Evolutionary conservation across 1,140 invertebrate species (phyloP).

Genomic region (Caenorhabditis elegans): DNA sequence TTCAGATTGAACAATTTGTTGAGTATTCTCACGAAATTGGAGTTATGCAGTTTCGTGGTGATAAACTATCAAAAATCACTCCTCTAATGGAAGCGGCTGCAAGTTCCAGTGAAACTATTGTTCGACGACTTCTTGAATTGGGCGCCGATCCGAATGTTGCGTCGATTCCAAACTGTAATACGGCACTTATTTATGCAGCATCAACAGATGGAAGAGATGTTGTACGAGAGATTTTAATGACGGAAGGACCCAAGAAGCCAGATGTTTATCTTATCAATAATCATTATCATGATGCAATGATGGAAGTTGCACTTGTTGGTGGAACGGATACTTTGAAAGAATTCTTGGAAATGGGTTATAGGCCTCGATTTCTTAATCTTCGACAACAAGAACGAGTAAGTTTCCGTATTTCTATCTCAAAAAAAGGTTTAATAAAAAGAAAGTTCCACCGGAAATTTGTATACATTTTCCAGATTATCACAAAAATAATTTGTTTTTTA

Average conservation of each 20-base stretch:
- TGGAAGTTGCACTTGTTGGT: slow-evolving; percentile 94
- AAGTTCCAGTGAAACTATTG: slow-evolving; percentile 89
- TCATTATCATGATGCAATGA: slow-evolving; percentile 96
- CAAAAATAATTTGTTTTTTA: too few relatives aligned
- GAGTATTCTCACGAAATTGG: neutral
- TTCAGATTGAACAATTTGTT: neutral
- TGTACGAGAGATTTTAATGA: slow-evolving; percentile 50
- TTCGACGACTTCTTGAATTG: slow-evolving; percentile 80
- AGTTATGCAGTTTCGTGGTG: neutral
- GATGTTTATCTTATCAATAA: slow-evolving; percentile 74
- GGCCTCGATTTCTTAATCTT: slow-evolving; percentile 81
- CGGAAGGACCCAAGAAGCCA: neutral
- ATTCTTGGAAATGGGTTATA: slow-evolving; percentile 84
- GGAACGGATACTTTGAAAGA: slow-evolving; percentile 86
- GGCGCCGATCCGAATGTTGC: slow-evolving; percentile 95
- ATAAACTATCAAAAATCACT: slow-evolving; percentile 71
- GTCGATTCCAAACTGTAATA: slow-evolving; percentile 93
- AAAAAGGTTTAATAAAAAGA: slow-evolving; percentile 73
- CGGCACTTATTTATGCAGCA: slow-evolving; percentile 96
- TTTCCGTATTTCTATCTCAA: neutral
- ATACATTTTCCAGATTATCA: too few relatives aligned
- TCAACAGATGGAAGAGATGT: slow-evolving; percentile 92
- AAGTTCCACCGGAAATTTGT: too few relatives aligned
- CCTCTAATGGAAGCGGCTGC: slow-evolving; percentile 97
- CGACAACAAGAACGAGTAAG: slow-evolving; percentile 72